Conservation (phyloP, 1,140 invertebrate genomes). For the Drosophila malerkotliana region DNA sequence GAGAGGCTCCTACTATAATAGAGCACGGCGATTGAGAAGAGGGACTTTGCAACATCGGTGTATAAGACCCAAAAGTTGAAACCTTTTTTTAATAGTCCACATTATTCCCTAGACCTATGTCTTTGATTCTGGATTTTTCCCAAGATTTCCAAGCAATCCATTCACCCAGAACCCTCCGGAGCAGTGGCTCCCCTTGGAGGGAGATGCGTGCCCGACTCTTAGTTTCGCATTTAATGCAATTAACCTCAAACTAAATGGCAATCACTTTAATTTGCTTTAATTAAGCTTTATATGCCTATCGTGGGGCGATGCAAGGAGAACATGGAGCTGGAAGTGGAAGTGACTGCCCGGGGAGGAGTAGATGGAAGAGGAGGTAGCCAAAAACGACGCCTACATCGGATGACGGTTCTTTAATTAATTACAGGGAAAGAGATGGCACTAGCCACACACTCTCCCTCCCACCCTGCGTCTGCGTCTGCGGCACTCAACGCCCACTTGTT, state of each 20-base stretch:
- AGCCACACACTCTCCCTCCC: slow-evolving; percentile 4
- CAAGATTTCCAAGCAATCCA: slow-evolving; percentile 1
- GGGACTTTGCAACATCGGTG: too few species aligned
- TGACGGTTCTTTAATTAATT: slow-evolving; percentile 71
- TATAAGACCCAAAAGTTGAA: too few species aligned
- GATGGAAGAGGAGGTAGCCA: slow-evolving; percentile 26
- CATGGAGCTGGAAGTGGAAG: background rate
- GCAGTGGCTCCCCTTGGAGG: slow-evolving; percentile 15
- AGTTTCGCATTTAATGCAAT: slow-evolving; percentile 81
- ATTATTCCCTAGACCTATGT: background rate
- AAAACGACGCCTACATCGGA: slow-evolving; percentile 63
- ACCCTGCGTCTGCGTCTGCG: background rate
- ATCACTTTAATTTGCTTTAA: slow-evolving; percentile 83
- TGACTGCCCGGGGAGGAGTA: background rate
- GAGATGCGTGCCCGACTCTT: slow-evolving; percentile 57
- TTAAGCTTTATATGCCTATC: slow-evolving; percentile 78
- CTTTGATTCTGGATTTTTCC: background rate
- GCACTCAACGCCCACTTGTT: slow-evolving; percentile 45
- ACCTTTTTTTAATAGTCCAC: too few species aligned
- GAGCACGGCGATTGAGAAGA: background rate
- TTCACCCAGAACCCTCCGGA: slow-evolving; percentile 17
- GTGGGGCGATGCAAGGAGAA: slow-evolving; percentile 15
- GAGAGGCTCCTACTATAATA: slow-evolving; percentile 1
- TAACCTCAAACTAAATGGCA: slow-evolving; percentile 83
- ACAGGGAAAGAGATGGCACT: slow-evolving; percentile 36